Evolutionary conservation across 2,888 invertebrate species (phyloP).

Genomic region (Thereva unica): DNA sequence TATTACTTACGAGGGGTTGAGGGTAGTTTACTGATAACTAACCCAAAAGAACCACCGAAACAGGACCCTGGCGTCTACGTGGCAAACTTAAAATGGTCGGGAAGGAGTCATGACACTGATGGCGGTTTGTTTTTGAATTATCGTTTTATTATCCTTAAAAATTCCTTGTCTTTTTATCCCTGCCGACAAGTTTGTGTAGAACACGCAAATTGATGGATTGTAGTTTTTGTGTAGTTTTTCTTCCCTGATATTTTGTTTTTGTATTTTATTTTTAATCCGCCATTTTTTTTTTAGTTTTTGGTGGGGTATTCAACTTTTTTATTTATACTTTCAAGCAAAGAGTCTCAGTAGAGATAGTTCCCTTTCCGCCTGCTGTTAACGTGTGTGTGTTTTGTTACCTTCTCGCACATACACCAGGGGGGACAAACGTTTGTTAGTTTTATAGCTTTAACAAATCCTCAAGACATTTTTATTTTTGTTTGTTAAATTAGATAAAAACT

Average conservation of each 20-base stretch:
- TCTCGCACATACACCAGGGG: background rate
- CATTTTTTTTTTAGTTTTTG: background rate
- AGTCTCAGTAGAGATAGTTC: too few relatives aligned
- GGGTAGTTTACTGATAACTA: constrained; percentile 6
- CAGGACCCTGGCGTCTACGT: too few relatives aligned
- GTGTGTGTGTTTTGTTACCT: background rate
- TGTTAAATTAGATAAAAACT: constrained; percentile 18
- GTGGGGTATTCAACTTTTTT: too few relatives aligned
- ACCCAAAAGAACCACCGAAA: background rate
- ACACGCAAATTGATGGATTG: constrained; percentile 21
- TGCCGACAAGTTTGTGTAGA: background rate
- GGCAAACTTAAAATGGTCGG: constrained; percentile 4
- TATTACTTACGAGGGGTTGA: constrained; percentile 14
- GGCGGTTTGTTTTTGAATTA: constrained; percentile 16
- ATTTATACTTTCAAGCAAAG: too few relatives aligned
- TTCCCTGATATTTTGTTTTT: background rate
- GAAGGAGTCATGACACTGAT: constrained; percentile 7
- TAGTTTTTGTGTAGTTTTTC: background rate
- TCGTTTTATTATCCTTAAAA: constrained; percentile 22
- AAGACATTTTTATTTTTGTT: constrained; percentile 21
- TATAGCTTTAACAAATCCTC: background rate
- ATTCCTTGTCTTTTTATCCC: constrained; percentile 12
- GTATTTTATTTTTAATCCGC: background rate
- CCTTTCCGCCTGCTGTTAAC: background rate
- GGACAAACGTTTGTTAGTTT: background rate